Conservation (phyloP, 2,113 vertebrate species). For the Rhadina sibilatrix region DNA sequence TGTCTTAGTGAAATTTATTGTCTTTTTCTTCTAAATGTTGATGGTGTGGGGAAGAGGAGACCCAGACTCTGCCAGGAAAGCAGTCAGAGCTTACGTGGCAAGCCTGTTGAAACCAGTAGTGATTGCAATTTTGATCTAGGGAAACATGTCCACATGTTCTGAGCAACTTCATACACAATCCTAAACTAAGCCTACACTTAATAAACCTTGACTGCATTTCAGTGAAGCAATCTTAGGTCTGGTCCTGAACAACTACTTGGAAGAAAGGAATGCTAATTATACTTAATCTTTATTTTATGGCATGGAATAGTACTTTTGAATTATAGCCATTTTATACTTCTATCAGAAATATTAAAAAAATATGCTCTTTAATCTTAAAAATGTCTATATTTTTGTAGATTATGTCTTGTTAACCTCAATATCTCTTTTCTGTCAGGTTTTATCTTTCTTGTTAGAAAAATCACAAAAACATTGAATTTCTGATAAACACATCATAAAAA, state of each 20-base stretch:
- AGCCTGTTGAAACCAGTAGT: not conserved
- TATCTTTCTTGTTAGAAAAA: not conserved
- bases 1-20: not conserved
- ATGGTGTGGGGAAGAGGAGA: not conserved
- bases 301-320: not conserved
- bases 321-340: not conserved
- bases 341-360: not conserved
- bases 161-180: not conserved
- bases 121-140: not conserved
- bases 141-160: not conserved
- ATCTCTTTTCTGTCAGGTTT: not conserved
- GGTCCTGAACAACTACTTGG: not conserved
- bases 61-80: not conserved
- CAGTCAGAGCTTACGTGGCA: not conserved
- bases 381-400: not conserved
- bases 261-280: not conserved
- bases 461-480: not conserved
- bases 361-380: not conserved
- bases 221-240: not conserved
- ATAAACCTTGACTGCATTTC: not conserved
- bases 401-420: not conserved
- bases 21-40: not conserved
- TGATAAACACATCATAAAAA: not conserved
- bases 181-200: not conserved
- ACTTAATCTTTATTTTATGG: not conserved